Percentiles rank a stretch among this genome's conserved stretches.
Conservation (phyloP, 2,113 vertebrate genomes). For the Potamarius usumacintae region DNA sequence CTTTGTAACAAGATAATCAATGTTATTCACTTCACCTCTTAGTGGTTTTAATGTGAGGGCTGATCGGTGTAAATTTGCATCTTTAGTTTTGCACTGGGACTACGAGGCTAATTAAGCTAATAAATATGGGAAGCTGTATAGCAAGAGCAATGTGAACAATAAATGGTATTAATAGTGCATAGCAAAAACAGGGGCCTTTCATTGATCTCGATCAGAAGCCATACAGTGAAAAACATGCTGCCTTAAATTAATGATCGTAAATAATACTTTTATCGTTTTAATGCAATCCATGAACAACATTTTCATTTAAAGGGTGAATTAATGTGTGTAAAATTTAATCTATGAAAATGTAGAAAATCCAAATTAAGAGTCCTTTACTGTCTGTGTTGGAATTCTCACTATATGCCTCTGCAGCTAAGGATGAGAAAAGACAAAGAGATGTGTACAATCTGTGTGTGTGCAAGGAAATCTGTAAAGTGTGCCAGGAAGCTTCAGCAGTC, state of each 20-base stretch:
- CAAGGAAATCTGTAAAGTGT: constrained; percentile 6
- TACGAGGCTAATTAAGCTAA: too few species aligned
- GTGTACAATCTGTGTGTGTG: constrained; percentile 19
- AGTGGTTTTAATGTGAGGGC: too few species aligned
- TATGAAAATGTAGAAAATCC: neutral
- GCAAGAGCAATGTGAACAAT: neutral
- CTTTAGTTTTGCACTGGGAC: too few species aligned
- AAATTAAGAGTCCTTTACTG: neutral
- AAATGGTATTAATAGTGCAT: neutral
- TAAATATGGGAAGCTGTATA: neutral
- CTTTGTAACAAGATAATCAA: too few species aligned
- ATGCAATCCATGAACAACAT: neutral
- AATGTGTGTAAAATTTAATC: neutral
- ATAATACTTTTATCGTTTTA: neutral
- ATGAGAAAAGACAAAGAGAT: neutral
- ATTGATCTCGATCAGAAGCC: neutral
- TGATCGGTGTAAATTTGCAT: too few species aligned
- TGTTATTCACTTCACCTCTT: too few species aligned
- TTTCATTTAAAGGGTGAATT: neutral
- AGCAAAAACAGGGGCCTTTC: neutral
- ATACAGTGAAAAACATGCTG: too few species aligned
- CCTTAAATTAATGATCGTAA: neutral
- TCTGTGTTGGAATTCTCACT: neutral
- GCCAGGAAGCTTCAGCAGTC: neutral
- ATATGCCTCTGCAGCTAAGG: neutral